These are phyloP conservation scores for Agrilus biguttatus DNA, from an alignment of 2,888 invertebrate species.

Conservation along the genomic window DNA sequence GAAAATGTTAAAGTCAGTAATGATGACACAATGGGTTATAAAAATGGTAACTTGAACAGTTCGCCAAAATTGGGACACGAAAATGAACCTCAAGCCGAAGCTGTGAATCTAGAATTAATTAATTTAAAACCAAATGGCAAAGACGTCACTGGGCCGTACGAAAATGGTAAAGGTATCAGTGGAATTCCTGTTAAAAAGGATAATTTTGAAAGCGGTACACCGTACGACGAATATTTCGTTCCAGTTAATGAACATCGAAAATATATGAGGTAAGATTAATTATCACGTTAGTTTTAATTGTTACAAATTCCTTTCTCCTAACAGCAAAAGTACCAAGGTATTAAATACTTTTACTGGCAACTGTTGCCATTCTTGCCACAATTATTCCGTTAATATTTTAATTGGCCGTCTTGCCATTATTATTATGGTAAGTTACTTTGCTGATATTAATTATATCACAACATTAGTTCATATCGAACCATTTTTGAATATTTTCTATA, in stretches of 20 bases:
- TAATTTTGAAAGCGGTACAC: constrained; percentile 48
- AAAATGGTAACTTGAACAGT: constrained; percentile 22
- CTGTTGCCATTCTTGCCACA: too few species aligned
- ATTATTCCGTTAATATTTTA: too few species aligned
- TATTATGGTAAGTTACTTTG: too few species aligned
- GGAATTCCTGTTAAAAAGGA: constrained; percentile 47
- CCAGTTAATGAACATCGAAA: constrained; percentile 75
- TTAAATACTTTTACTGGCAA: too few species aligned
- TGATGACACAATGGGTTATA: constrained; percentile 24
- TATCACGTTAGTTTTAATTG: constrained; percentile 5
- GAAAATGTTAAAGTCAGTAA: constrained; percentile 27
- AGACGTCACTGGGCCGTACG: constrained; percentile 35
- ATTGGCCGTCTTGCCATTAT: too few species aligned
- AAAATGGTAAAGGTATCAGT: constrained; percentile 29
- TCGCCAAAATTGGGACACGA: constrained; percentile 18
- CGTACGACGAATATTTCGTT: constrained; percentile 73
- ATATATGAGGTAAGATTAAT: constrained; percentile 56
- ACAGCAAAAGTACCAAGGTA: too few species aligned
- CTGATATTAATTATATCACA: too few species aligned
- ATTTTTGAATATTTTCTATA: too few species aligned
- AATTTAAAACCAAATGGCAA: constrained; percentile 52
- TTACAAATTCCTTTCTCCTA: too few species aligned
- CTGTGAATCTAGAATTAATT: constrained; percentile 66
- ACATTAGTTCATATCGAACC: too few species aligned
- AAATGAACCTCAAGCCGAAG: constrained; percentile 38